Conservation (phyloP, 2,113 vertebrate species). For the Suricata suricatta region DNA sequence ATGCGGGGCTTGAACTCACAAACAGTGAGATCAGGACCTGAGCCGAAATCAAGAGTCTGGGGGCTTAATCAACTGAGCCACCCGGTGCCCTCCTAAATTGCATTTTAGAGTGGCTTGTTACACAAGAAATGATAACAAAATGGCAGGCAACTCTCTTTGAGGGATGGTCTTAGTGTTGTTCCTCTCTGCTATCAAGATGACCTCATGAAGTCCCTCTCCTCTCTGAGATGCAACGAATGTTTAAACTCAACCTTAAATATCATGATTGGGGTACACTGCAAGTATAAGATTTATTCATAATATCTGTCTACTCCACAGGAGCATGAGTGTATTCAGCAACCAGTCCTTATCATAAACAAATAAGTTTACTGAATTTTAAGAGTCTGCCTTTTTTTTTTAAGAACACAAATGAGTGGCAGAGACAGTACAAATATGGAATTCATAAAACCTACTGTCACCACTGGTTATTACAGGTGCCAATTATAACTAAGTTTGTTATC, state of each 20-base stretch:
- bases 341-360: background rate
- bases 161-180: background rate
- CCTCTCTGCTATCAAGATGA: background rate
- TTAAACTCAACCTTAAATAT: slow-evolving; percentile 5
- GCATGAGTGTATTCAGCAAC: background rate
- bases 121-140: background rate
- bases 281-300: background rate
- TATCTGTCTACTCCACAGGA: background rate
- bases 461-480: background rate
- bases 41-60: too few species aligned
- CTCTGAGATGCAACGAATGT: background rate
- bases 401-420: background rate
- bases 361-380: background rate
- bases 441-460: background rate
- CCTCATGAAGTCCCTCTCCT: background rate
- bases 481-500: background rate
- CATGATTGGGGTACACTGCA: background rate
- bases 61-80: too few species aligned
- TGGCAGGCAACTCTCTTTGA: background rate
- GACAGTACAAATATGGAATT: background rate
- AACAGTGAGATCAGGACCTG: too few species aligned
- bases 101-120: background rate
- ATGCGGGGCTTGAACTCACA: too few species aligned
- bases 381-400: background rate
- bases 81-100: background rate